These are phyloP conservation scores for Rhyacichthys aspro DNA, from an alignment of 2,797 vertebrate species.

Conservation along the genomic window DNA sequence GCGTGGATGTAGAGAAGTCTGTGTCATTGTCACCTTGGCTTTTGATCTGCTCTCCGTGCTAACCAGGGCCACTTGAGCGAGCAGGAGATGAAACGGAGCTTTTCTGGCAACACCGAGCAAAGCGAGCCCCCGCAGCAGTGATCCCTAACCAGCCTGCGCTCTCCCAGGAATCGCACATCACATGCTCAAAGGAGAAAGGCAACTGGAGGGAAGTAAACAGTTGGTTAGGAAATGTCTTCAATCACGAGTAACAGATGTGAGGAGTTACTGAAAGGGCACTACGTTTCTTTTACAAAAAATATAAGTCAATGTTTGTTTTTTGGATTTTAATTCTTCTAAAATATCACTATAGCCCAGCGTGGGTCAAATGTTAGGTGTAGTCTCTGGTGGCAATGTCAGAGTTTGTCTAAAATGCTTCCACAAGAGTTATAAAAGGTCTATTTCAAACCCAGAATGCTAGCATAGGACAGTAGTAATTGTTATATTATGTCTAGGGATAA, in stretches of 20 bases:
- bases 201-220: slow-evolving; percentile 65
- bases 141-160: slow-evolving; percentile 66
- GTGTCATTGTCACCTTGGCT: slow-evolving; percentile 68
- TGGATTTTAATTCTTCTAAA: too few species aligned
- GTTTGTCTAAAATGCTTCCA: too few species aligned
- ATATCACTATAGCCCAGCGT: too few species aligned
- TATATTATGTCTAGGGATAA: too few species aligned
- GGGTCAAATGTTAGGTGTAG: too few species aligned
- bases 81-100: slow-evolving; percentile 71
- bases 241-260: slow-evolving; percentile 64
- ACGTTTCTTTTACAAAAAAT: background rate
- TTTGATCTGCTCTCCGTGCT: slow-evolving; percentile 67
- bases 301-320: too few species aligned
- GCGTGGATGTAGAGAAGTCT: slow-evolving; percentile 46
- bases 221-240: slow-evolving; percentile 48
- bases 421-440: too few species aligned
- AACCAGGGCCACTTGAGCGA: slow-evolving; percentile 50
- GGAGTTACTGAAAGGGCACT: background rate
- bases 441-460: too few species aligned
- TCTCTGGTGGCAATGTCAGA: too few species aligned
- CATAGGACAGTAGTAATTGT: too few species aligned
- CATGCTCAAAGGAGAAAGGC: slow-evolving; percentile 53
- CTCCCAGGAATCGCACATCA: slow-evolving; percentile 69
- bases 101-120: slow-evolving; percentile 73
- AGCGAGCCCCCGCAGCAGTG: slow-evolving; percentile 64